These are phyloP conservation scores for Cyclina sinensis DNA, from an alignment of 1,140 invertebrate species.

Conservation along the genomic window DNA sequence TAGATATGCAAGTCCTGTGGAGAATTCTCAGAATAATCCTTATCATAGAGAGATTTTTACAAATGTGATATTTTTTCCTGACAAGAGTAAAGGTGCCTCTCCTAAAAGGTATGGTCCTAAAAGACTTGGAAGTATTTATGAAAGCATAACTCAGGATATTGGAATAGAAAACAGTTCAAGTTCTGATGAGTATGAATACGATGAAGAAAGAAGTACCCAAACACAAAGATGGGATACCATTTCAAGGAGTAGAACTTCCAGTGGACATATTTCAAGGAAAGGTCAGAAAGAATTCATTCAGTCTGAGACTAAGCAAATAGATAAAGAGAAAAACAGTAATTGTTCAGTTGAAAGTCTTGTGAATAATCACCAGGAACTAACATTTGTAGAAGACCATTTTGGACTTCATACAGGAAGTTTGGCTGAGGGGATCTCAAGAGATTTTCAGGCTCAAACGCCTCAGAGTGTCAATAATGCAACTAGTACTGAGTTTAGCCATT, in stretches of 20 bases:
- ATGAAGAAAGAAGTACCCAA: not conserved
- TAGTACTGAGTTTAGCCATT: too few species aligned
- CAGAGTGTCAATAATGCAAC: not conserved
- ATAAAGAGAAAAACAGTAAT: not conserved
- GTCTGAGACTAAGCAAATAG: not conserved
- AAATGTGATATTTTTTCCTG: conserved; percentile 55
- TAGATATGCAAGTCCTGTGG: conserved; percentile 5
- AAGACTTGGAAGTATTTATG: conserved; percentile 26
- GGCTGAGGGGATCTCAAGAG: conserved; percentile 42
- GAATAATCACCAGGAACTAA: not conserved
- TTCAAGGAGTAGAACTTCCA: not conserved
- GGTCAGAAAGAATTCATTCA: not conserved
- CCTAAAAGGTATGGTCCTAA: conserved; percentile 60
- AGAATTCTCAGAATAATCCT: not conserved
- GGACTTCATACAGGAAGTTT: conserved; percentile 49
- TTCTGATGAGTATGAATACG: not conserved
- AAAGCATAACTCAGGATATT: not conserved
- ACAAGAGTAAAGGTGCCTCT: conserved; percentile 58
- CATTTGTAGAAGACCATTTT: conserved; percentile 60
- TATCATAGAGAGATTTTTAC: not conserved
- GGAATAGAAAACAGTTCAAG: not conserved
- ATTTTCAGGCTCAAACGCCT: not conserved
- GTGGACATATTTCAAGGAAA: too few species aligned
- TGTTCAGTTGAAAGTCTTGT: not conserved
- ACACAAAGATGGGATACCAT: not conserved